Evolutionary conservation across 1,140 invertebrate genomes (phyloP), one percentile per base, ranked within the genome.

Genomic region (Eriocheir sinensis): DNA sequence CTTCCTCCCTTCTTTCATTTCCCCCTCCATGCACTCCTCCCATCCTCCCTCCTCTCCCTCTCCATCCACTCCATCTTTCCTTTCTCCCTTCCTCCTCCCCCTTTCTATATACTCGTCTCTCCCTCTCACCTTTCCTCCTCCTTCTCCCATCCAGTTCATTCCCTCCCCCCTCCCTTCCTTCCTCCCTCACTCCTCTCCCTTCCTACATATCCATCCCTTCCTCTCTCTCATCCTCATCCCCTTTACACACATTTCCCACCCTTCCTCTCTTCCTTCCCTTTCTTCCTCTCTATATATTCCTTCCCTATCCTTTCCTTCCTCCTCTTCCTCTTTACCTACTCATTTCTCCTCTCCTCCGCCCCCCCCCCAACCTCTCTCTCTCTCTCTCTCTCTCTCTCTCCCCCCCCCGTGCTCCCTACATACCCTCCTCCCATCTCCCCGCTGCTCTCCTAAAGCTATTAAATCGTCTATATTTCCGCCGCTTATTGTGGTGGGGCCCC

Each of bases 321-420:
- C 15, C 44, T 48, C 44, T 48, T 15, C 15, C 44, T 48, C 44
- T 48, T 15, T 48, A 4, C 15, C 44, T 48, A 4, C 15, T 15
- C 15, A 4, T 48, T 27, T 30, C 80, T 30, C 34, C 27, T 8
- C 8, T 8, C 8, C 30, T 34, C 36, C 15, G 15, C 30, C 30
- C n/a, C 81, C n/a, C 81, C n/a, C 81, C n/a, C 81, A 15, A 12
- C n/a, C 81, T 38, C 81, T 38, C 30, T 83, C 36, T 34, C 81
- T 83, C 30, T 83, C 81, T 38, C 30, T 83, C 30, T 83, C 81
- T 34, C 36, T 38, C 81, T 83, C 81, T 83, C 81, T 38, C 81
- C 1, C 81, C 15, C 36, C 36, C 9, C 30, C 81, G 81, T 2
- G 36, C 0, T 38, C 36, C 83, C 83, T 72, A 27, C 81, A 30